Evolutionary conservation across 2,797 vertebrate species (phyloP), one percentile per base, ranked within the genome.

Genomic region (Scolopax bukidnonensis): DNA sequence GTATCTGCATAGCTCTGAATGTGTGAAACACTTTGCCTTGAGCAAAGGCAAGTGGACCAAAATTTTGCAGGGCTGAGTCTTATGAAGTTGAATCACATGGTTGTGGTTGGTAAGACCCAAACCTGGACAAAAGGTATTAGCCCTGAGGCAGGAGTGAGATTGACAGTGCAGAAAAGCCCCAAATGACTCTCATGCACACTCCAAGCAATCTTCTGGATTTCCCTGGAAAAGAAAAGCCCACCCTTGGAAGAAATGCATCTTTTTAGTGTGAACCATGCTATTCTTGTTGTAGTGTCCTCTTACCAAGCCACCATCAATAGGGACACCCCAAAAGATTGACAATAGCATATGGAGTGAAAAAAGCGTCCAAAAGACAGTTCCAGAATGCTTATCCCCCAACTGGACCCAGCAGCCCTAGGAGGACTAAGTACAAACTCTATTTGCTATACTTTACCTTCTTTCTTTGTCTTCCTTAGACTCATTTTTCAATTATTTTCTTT

Each of bases 321-420:
- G 23, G 10, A 33, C 11, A 67, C 36, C 28, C 18, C 28, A 60
- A 40, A 70, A 56, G 11, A 36, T 3, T 56, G 25, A 27, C 19
- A 53, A 5, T 73, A 2, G 1, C 1, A 0, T n/a, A 16, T 2
- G 10, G 21, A 41, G 14, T 30, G 43, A 67, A 60, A 45, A 82
- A 71, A 64, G 4, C 8, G 11, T 84, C 36, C 60, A 56, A 68
- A 60, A 36, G 30, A 61, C 30, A 56, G 36, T 17, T n/a, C 41
- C n/a, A 84, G 23, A 32, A 30, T 18, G 10, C 40, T 50, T 24
- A 17, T 11, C 33, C 40, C 48, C 32, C 65, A 33, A 41, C 57
- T 30, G n/a, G 24, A 90, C 48, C 36, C 40, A 20, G 45, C 18
- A 45, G 30, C 27, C 84, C 17, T 28, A 64, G 47, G 5, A 68